These are phyloP conservation scores for Microcebus lehilahytsara DNA, from an alignment of 2,113 vertebrate species.

Conservation along the genomic window DNA sequence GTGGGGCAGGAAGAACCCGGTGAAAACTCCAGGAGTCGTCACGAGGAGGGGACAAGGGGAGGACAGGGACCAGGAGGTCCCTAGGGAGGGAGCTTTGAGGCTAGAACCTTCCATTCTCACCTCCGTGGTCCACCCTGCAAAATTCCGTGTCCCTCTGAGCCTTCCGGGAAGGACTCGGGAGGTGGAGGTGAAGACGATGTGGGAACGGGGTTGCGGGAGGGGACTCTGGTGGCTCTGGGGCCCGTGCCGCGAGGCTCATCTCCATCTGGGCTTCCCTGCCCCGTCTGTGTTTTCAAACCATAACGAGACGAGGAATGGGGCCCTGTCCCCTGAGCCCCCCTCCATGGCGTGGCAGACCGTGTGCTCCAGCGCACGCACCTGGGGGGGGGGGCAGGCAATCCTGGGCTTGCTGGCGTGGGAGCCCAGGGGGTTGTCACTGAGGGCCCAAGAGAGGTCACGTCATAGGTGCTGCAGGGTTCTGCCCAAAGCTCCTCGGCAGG, in stretches of 20 bases:
- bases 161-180: background rate
- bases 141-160: background rate
- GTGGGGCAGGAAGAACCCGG: fast-evolving
- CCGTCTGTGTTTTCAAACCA: background rate
- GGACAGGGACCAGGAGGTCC: background rate
- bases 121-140: background rate
- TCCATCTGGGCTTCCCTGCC: background rate
- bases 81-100: background rate
- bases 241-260: background rate
- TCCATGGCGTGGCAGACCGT: fast-evolving
- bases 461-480: background rate
- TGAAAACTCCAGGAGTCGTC: too few species aligned
- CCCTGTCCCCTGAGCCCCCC: background rate
- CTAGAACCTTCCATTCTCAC: background rate
- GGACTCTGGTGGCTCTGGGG: fast-evolving
- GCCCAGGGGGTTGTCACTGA: background rate
- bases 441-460: background rate
- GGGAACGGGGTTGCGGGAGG: fast-evolving
- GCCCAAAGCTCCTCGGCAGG: fast-evolving
- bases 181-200: fast-evolving
- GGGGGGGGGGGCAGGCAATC: fast-evolving
- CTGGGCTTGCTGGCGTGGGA: background rate
- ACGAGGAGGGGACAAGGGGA: background rate
- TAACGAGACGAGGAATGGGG: background rate
- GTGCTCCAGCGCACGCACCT: fast-evolving